Conservation (phyloP, 2,888 invertebrate species). For the Heliconius sara region DNA sequence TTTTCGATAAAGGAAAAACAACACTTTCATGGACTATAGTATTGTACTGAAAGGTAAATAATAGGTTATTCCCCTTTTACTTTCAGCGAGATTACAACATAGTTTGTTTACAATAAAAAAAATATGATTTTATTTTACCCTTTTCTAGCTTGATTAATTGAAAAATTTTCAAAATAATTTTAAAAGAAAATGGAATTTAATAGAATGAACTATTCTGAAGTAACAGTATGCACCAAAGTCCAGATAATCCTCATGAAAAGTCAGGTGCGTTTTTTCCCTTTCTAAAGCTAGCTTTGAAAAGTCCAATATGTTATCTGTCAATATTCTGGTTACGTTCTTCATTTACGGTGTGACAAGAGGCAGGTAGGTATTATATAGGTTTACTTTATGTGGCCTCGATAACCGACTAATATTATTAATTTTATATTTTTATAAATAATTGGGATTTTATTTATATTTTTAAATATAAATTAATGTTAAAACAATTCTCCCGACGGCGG, state of each 20-base stretch:
- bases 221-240: neutral
- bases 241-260: constrained; percentile 1
- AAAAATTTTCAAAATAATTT: neutral
- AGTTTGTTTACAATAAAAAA: neutral
- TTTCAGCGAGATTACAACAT: neutral
- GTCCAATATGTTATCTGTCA: neutral
- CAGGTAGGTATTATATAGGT: neutral
- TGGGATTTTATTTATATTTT: neutral
- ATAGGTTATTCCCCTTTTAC: neutral
- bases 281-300: neutral
- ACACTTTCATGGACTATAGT: neutral
- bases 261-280: neutral
- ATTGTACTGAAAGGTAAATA: neutral
- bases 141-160: neutral
- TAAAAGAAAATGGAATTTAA: neutral
- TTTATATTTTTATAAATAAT: no score
- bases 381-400: neutral
- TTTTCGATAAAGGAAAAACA: neutral
- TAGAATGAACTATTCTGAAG: neutral
- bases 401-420: neutral
- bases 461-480: neutral
- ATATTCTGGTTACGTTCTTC: constrained; percentile 4
- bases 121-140: neutral
- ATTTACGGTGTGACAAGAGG: neutral
- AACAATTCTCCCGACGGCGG: no score